Percentiles rank a stretch among this genome's conserved stretches.
Evolutionary conservation across 2,113 vertebrate species (phyloP).

Genomic region (Albula glossodonta): DNA sequence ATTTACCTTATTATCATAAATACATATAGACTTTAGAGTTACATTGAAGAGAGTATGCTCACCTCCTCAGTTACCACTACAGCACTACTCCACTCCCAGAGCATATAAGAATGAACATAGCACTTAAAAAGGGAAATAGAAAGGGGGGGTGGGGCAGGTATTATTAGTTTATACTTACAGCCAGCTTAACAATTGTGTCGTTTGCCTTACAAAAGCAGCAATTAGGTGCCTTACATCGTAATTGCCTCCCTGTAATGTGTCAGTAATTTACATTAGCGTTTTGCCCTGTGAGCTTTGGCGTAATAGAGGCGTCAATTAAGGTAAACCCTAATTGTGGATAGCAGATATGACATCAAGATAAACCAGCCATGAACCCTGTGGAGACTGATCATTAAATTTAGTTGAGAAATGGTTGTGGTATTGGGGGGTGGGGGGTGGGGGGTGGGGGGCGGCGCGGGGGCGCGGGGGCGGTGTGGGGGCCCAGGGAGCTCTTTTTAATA

Average conservation of each 20-base stretch:
- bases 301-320: conserved; percentile 38
- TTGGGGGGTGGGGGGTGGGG: background rate
- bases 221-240: conserved; percentile 36
- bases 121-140: conserved; percentile 25
- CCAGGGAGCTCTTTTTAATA: too few species aligned
- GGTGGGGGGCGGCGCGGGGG: too few species aligned
- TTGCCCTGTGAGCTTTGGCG: conserved; percentile 36
- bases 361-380: conserved; percentile 48
- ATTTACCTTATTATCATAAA: too few species aligned
- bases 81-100: too few species aligned
- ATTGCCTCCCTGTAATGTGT: conserved; percentile 48
- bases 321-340: conserved; percentile 47
- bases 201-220: conserved; percentile 47
- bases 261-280: conserved; percentile 58
- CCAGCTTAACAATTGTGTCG: conserved; percentile 43
- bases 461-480: background rate
- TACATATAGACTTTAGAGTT: too few species aligned
- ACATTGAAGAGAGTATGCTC: too few species aligned
- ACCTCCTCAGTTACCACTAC: too few species aligned
- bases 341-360: conserved; percentile 66
- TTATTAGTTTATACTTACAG: conserved; percentile 43
- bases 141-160: background rate
- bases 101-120: background rate
- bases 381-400: conserved; percentile 42
- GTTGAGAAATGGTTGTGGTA: background rate